These are phyloP conservation scores for Anniella stebbinsi DNA, from an alignment of 2,797 vertebrate species.

Conservation along the genomic window DNA sequence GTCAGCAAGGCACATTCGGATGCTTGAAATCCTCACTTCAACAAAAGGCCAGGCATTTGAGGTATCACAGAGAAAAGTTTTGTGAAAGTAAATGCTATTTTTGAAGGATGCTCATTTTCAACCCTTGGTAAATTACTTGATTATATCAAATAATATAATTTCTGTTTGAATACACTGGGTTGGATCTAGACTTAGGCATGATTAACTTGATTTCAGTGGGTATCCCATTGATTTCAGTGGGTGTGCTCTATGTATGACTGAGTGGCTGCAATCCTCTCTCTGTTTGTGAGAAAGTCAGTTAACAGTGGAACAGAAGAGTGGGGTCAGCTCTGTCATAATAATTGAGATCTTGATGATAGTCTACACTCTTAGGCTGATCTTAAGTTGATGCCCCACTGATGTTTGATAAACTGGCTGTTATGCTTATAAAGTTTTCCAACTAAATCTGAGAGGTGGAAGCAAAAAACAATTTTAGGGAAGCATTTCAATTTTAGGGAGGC, in stretches of 20 bases:
- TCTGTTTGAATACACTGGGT: neutral
- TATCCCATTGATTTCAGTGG: neutral
- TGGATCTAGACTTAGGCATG: neutral
- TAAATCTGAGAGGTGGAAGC: neutral
- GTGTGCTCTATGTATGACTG: neutral
- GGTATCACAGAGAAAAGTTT: neutral
- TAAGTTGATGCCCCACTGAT: neutral
- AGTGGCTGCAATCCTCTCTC: neutral
- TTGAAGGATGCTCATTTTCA: neutral
- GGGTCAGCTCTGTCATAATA: neutral
- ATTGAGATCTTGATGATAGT: neutral
- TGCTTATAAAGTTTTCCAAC: neutral
- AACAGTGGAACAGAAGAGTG: neutral
- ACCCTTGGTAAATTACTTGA: neutral
- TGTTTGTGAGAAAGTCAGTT: neutral
- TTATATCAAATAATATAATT: neutral
- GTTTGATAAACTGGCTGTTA: neutral
- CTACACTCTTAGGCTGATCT: neutral
- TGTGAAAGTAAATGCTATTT: neutral
- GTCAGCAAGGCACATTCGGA: neutral
- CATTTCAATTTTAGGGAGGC: neutral
- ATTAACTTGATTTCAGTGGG: neutral
- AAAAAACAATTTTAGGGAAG: neutral
- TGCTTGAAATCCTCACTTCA: neutral
- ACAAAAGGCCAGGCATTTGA: neutral